These are phyloP conservation scores for Microchrysa polita DNA, from an alignment of 2,888 invertebrate genomes.

Conservation along the genomic window DNA sequence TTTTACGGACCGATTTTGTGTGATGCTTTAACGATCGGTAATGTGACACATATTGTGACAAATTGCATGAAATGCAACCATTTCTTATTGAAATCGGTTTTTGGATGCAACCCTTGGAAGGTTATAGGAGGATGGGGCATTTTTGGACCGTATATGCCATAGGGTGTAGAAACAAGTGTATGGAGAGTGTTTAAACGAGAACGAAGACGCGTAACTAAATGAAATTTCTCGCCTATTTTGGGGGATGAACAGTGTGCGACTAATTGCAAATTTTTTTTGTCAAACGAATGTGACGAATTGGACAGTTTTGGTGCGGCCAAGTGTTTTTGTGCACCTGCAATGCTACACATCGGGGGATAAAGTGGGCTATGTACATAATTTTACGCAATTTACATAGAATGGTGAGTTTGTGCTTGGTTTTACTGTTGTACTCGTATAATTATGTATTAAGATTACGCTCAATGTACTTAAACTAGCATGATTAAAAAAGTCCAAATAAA, in stretches of 20 bases:
- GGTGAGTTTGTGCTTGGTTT: too few relatives aligned
- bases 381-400: too few relatives aligned
- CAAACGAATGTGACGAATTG: constrained; percentile 62
- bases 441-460: too few relatives aligned
- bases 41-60: constrained; percentile 66
- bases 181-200: background rate
- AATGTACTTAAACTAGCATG: too few relatives aligned
- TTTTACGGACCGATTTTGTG: constrained; percentile 13
- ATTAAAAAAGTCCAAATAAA: too few relatives aligned
- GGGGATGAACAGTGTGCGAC: constrained; percentile 51
- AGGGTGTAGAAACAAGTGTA: constrained; percentile 2
- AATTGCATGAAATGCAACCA: constrained; percentile 59
- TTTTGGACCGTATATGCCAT: background rate
- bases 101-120: background rate
- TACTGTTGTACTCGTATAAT: too few relatives aligned
- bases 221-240: constrained; percentile 59
- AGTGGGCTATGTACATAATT: too few relatives aligned
- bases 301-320: constrained; percentile 42
- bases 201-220: constrained; percentile 62
- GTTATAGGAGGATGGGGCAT: background rate
- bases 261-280: constrained; percentile 57
- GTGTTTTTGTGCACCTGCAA: constrained; percentile 62
- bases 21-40: constrained; percentile 56
- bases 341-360: background rate
- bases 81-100: constrained; percentile 23